phyloP scores from a whole-genome alignment of 2,797 vertebrate species.

The Brotula barbata region DNA sequence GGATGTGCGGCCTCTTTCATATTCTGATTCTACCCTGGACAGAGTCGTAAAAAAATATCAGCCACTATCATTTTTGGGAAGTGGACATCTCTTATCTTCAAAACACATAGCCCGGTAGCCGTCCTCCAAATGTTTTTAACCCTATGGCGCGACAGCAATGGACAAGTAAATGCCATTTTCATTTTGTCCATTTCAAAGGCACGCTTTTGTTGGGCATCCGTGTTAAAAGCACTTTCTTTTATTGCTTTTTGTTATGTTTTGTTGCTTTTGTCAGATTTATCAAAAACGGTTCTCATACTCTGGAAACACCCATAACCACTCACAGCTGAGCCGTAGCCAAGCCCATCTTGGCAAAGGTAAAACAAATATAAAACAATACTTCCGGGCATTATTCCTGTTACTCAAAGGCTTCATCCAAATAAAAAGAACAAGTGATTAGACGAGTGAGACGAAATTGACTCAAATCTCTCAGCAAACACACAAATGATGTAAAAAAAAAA shows the following conservation, averaged over 20 bases:
- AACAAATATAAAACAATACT: conserved; percentile 59
- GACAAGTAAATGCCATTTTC: conserved; percentile 33
- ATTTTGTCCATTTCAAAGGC: conserved; percentile 7
- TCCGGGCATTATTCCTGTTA: conserved; percentile 61
- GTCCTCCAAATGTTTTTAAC: conserved; percentile 50
- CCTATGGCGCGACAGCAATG: conserved; percentile 44
- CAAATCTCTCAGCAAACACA: conserved; percentile 56
- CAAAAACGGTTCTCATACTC: conserved; percentile 27
- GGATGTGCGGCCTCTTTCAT: no score
- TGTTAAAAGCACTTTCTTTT: conserved; percentile 10
- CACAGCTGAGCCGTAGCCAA: conserved; percentile 54
- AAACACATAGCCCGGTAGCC: conserved; percentile 49
- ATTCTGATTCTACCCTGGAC: no score
- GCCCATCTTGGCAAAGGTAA: conserved; percentile 56
- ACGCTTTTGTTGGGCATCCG: not conserved
- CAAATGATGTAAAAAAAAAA: conserved; percentile 35
- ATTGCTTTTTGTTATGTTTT: conserved; percentile 34
- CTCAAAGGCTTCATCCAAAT: conserved; percentile 55
- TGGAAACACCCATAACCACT: conserved; percentile 31
- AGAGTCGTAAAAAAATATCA: not conserved
- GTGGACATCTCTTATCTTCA: conserved; percentile 58
- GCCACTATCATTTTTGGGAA: conserved; percentile 25
- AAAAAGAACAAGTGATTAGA: conserved; percentile 64
- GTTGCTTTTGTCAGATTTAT: conserved; percentile 40
- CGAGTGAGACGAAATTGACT: conserved; percentile 57